A percentile compares a stretch with the other conserved stretches of the same genome.
These are phyloP conservation scores for Tetramorium simillimum DNA, from an alignment of 1,140 invertebrate species.

Conservation along the genomic window DNA sequence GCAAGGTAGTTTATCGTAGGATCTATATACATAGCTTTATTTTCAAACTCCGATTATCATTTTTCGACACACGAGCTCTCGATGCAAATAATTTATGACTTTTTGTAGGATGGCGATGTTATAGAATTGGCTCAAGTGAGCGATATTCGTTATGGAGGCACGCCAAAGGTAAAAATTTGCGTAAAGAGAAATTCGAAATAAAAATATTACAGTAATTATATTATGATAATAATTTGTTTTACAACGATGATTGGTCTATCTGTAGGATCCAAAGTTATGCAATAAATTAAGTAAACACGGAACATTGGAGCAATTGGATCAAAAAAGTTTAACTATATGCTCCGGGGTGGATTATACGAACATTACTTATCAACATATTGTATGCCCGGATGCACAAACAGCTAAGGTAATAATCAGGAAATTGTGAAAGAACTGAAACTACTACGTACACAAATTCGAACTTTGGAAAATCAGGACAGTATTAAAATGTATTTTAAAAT, in stretches of 20 bases:
- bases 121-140: conserved; percentile 98
- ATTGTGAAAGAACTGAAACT: background rate
- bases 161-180: conserved; percentile 90
- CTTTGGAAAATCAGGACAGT: background rate
- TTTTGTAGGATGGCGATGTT: conserved; percentile 96
- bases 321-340: conserved; percentile 98
- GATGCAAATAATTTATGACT: background rate
- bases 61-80: background rate
- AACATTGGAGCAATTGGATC: conserved; percentile 91
- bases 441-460: conserved; percentile 3
- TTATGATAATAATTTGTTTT: background rate
- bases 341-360: conserved; percentile 99
- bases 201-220: background rate
- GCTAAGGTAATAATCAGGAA: conserved; percentile 91
- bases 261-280: conserved; percentile 93
- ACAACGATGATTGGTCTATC: background rate
- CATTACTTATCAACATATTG: conserved; percentile 98
- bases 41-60: conserved; percentile 3
- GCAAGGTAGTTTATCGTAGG: conserved; percentile 88
- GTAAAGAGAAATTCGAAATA: background rate
- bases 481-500: background rate
- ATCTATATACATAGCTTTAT: background rate
- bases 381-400: conserved; percentile 95
- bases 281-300: conserved; percentile 93
- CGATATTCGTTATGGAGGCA: conserved; percentile 95